Conservation (phyloP, 2,113 vertebrate species). For the Oryzias javanicus region DNA sequence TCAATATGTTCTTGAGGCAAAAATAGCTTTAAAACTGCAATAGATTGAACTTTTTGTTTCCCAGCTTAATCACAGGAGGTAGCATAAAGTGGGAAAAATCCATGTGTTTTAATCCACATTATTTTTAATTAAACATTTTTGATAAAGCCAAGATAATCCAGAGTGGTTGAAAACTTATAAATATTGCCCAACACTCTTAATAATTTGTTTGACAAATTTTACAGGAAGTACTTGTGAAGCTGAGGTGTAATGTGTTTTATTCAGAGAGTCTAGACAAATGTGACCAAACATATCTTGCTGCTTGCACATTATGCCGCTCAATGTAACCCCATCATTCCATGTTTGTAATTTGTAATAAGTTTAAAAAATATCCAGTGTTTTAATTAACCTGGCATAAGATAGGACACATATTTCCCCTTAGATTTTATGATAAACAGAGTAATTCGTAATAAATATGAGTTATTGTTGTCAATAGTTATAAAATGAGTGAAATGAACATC, state of each 20-base stretch:
- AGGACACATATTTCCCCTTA: constrained; percentile 25
- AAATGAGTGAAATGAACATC: constrained; percentile 36
- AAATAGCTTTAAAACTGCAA: too few species aligned
- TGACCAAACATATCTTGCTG: constrained; percentile 57
- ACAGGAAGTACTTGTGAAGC: constrained; percentile 17
- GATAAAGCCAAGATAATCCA: constrained; percentile 7
- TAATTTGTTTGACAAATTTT: constrained; percentile 29
- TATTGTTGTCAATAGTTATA: constrained; percentile 29
- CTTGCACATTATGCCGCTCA: constrained; percentile 24
- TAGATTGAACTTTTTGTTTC: too few species aligned
- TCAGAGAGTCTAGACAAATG: constrained; percentile 36
- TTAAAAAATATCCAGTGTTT: neutral
- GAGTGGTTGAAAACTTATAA: constrained; percentile 5
- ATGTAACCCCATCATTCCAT: constrained; percentile 1
- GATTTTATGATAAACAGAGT: constrained; percentile 27
- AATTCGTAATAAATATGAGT: constrained; percentile 23
- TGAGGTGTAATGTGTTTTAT: constrained; percentile 28
- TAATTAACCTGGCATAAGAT: too few species aligned
- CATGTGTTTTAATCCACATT: constrained; percentile 46
- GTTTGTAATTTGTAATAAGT: constrained; percentile 18
- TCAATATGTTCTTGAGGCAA: too few species aligned
- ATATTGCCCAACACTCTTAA: constrained; percentile 23
- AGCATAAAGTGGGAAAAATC: constrained; percentile 44
- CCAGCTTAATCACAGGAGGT: constrained; percentile 31
- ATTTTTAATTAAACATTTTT: constrained; percentile 6